Evolutionary conservation across 2,888 invertebrate species (phyloP).

Genomic region (Melolontha melolontha): DNA sequence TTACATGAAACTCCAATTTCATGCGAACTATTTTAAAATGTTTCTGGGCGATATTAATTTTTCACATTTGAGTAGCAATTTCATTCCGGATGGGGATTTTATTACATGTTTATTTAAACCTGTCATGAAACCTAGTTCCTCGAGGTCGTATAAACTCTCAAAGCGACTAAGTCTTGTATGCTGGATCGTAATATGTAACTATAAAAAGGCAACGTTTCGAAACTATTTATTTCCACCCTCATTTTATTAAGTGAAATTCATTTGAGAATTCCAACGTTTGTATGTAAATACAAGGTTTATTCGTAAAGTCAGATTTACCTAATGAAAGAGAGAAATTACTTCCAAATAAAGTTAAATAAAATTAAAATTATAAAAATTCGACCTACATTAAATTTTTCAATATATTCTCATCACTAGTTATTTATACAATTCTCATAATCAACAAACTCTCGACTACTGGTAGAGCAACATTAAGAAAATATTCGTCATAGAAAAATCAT

Average conservation of each 20-base stretch:
- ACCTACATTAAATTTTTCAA: too few species aligned
- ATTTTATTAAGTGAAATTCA: conserved; percentile 20
- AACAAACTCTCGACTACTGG: too few species aligned
- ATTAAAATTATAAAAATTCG: too few species aligned
- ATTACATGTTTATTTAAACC: conserved; percentile 38
- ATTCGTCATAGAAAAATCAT: too few species aligned
- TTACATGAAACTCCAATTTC: conserved; percentile 34
- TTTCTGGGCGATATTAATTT: conserved; percentile 31
- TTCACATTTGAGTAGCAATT: conserved; percentile 22
- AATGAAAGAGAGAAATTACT: too few species aligned
- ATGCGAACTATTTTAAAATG: conserved; percentile 25
- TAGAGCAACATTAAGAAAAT: too few species aligned
- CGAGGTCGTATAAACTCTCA: conserved; percentile 14
- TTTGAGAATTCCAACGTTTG: conserved; percentile 12
- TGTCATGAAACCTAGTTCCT: conserved; percentile 25
- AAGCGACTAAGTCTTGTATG: conserved; percentile 19
- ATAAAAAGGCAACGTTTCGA: conserved; percentile 15
- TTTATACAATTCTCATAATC: too few species aligned
- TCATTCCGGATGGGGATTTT: conserved; percentile 32
- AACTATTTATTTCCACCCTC: conserved; percentile 16
- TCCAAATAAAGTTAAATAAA: too few species aligned
- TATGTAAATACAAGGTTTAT: too few species aligned
- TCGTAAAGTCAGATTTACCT: too few species aligned
- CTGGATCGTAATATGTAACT: conserved; percentile 16
- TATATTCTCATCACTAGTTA: too few species aligned